These are phyloP conservation scores for Diacarnus erythraeanus DNA, from an alignment of 37 sponge, comb jelly and placozoan species.

Conservation along the genomic window DNA sequence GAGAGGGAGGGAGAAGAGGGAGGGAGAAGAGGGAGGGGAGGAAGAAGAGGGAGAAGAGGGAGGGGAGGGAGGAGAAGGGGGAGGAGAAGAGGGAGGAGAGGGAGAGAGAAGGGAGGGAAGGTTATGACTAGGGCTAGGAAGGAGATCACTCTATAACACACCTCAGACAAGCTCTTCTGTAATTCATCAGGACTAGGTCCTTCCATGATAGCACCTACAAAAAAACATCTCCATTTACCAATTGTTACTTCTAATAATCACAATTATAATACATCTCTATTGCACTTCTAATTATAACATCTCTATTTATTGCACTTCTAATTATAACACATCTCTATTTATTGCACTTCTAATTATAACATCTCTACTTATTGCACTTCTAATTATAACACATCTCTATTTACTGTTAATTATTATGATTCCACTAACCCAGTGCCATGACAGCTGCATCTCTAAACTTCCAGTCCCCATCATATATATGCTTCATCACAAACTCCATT, in stretches of 20 bases:
- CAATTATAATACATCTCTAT: too few relatives aligned
- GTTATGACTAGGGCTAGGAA: too few relatives aligned
- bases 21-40: too few relatives aligned
- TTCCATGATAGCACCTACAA: slow-evolving; percentile 68
- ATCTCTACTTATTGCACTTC: background rate
- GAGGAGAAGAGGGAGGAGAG: too few relatives aligned
- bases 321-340: too few relatives aligned
- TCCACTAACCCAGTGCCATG: slow-evolving; percentile 82
- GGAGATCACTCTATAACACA: slow-evolving; percentile 6
- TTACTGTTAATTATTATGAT: background rate
- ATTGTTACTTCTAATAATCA: too few relatives aligned
- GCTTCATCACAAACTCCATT: slow-evolving; percentile 70
- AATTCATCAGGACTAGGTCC: slow-evolving; percentile 59
- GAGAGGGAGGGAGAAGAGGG: background rate
- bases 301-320: background rate
- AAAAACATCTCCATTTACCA: background rate
- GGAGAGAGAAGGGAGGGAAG: too few relatives aligned
- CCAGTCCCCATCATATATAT: slow-evolving; percentile 79
- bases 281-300: background rate
- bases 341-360: background rate
- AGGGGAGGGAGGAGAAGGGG: background rate
- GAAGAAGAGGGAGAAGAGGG: too few relatives aligned
- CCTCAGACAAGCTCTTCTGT: slow-evolving; percentile 29
- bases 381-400: background rate
- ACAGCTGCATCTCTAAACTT: slow-evolving; percentile 90